Evolutionary conservation across 2,888 invertebrate genomes (phyloP).

Genomic region (Agrotis ipsilon): DNA sequence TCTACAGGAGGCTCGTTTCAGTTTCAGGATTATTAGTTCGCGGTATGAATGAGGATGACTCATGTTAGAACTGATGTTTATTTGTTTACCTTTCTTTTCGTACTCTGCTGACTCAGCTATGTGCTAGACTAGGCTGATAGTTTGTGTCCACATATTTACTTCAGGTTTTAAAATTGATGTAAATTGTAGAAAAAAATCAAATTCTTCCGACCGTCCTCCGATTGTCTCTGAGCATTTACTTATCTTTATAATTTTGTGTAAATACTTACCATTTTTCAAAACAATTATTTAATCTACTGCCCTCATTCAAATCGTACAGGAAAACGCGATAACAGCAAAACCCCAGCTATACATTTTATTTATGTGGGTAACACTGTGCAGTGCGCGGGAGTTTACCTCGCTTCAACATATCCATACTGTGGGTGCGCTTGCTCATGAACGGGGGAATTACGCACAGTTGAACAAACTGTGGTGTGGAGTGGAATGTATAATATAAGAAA

Average conservation of each 20-base stretch:
- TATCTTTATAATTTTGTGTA: not conserved
- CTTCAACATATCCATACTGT: not conserved
- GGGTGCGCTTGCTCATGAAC: not conserved
- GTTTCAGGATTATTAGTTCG: conserved; percentile 13
- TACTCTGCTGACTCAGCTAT: not conserved
- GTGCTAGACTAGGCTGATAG: too few species aligned
- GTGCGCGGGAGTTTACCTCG: conserved; percentile 46
- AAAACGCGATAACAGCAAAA: conserved; percentile 47
- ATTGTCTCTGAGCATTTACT: not conserved
- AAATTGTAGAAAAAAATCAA: not conserved
- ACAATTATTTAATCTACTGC: conserved; percentile 12
- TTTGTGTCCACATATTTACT: not conserved
- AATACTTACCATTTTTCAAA: conserved; percentile 3
- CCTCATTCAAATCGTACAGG: conserved; percentile 24
- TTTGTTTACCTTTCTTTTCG: too few species aligned
- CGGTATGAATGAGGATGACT: conserved; percentile 19
- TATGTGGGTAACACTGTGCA: conserved; percentile 25
- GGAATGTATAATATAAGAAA: conserved; percentile 1
- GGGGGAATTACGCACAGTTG: conserved; percentile 52
- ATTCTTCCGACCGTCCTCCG: not conserved
- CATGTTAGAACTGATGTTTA: conserved; percentile 6
- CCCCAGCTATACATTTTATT: conserved; percentile 30
- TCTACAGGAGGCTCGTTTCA: conserved; percentile 6
- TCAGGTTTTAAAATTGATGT: not conserved
- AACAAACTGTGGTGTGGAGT: conserved; percentile 36